Evolutionary conservation across 1,140 invertebrate species (phyloP).

Genomic region (Anastatus disparis): DNA sequence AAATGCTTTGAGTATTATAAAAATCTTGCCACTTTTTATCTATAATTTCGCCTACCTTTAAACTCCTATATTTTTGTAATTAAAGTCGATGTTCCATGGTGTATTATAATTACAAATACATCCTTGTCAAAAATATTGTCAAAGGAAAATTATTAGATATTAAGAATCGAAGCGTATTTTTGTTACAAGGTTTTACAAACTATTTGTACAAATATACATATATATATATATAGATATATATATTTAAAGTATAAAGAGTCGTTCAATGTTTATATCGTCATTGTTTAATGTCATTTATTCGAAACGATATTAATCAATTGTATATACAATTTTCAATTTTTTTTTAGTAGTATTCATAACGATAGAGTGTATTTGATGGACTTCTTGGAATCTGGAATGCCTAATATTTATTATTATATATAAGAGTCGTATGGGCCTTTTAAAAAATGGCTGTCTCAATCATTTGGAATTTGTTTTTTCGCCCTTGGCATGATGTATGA

Average conservation of each 20-base stretch:
- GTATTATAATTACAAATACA: slow-evolving; percentile 12
- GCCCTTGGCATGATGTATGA: slow-evolving; percentile 1
- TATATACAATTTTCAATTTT: slow-evolving; percentile 61
- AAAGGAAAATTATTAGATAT: not conserved
- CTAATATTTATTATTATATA: slow-evolving; percentile 56
- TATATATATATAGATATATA: slow-evolving; percentile 31
- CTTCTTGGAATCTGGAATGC: slow-evolving; percentile 60
- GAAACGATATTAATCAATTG: slow-evolving; percentile 58
- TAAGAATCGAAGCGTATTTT: slow-evolving; percentile 13
- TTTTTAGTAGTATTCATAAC: slow-evolving; percentile 53
- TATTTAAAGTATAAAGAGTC: slow-evolving; percentile 24
- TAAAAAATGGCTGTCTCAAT: slow-evolving; percentile 58
- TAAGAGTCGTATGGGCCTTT: slow-evolving; percentile 48
- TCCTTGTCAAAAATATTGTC: not conserved
- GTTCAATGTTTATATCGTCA: slow-evolving; percentile 27
- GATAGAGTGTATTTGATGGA: slow-evolving; percentile 56
- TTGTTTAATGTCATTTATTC: slow-evolving; percentile 51
- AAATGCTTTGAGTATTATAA: slow-evolving; percentile 14
- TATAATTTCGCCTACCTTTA: slow-evolving; percentile 12
- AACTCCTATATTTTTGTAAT: not conserved
- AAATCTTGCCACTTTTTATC: slow-evolving; percentile 12
- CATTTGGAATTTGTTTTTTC: slow-evolving; percentile 41
- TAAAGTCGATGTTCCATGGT: not conserved
- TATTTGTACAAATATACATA: slow-evolving; percentile 32
- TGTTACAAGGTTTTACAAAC: slow-evolving; percentile 17